phyloP scores from a whole-genome alignment of 1,140 invertebrate genomes.

The Vanessa atalanta region DNA sequence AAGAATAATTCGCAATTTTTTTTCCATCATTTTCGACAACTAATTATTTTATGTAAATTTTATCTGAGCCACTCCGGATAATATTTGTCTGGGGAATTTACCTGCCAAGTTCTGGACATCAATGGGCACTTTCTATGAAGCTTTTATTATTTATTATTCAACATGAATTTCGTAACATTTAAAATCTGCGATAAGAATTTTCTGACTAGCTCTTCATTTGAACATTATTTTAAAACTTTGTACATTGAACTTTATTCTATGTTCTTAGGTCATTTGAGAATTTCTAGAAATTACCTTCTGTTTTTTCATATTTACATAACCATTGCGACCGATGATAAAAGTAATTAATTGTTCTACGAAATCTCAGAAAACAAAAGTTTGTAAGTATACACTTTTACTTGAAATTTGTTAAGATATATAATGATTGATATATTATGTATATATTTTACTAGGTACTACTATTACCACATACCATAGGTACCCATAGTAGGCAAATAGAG shows the following conservation, averaged over 20 bases:
- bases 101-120: constrained; percentile 7
- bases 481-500: too few species aligned
- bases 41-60: constrained; percentile 33
- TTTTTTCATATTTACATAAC: neutral
- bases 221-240: constrained; percentile 7
- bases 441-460: too few species aligned
- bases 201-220: neutral
- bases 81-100: constrained; percentile 21
- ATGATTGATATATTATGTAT: too few species aligned
- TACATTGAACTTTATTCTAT: neutral
- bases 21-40: neutral
- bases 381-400: too few species aligned
- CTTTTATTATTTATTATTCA: constrained; percentile 18
- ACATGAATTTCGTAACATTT: constrained; percentile 3
- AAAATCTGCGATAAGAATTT: constrained; percentile 1
- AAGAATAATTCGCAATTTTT: constrained; percentile 8
- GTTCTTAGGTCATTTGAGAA: neutral
- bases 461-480: too few species aligned
- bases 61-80: neutral
- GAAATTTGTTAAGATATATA: too few species aligned
- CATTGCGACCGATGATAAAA: too few species aligned
- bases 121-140: constrained; percentile 11
- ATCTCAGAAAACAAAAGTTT: too few species aligned
- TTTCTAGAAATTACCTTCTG: neutral
- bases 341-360: too few species aligned